These are phyloP conservation scores for Linnaemya tessellans DNA, from an alignment of 2,888 invertebrate genomes.

Conservation along the genomic window DNA sequence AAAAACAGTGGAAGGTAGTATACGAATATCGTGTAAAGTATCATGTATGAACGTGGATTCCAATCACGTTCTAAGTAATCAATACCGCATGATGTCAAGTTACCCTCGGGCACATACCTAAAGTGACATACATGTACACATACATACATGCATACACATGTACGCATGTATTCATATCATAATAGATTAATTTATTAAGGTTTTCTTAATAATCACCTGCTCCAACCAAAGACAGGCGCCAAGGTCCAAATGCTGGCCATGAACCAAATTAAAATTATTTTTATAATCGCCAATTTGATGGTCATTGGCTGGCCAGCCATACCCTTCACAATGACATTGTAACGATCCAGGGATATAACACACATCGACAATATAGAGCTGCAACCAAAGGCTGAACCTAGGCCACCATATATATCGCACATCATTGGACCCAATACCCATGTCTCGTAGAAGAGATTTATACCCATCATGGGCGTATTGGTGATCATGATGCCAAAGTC, in stretches of 20 bases:
- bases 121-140: background rate
- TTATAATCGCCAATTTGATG: constrained; percentile 90
- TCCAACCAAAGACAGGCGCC: constrained; percentile 94
- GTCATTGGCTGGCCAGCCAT: constrained; percentile 93
- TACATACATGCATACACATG: background rate
- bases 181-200: background rate
- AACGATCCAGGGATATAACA: constrained; percentile 95
- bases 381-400: constrained; percentile 94
- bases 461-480: constrained; percentile 83
- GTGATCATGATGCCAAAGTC: constrained; percentile 92
- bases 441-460: constrained; percentile 83
- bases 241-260: constrained; percentile 91
- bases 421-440: constrained; percentile 86
- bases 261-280: constrained; percentile 91
- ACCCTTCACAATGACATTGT: constrained; percentile 96
- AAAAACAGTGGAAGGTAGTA: constrained; percentile 90
- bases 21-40: constrained; percentile 90
- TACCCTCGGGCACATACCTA: constrained; percentile 96
- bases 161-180: background rate
- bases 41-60: constrained; percentile 91
- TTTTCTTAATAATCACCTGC: constrained; percentile 85
- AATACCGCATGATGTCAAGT: constrained; percentile 96
- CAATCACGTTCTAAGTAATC: constrained; percentile 91
- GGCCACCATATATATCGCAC: constrained; percentile 94
- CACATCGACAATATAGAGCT: constrained; percentile 97